phyloP scores from a whole-genome alignment of 2,797 vertebrate genomes.

The Oreochromis mossambicus region DNA sequence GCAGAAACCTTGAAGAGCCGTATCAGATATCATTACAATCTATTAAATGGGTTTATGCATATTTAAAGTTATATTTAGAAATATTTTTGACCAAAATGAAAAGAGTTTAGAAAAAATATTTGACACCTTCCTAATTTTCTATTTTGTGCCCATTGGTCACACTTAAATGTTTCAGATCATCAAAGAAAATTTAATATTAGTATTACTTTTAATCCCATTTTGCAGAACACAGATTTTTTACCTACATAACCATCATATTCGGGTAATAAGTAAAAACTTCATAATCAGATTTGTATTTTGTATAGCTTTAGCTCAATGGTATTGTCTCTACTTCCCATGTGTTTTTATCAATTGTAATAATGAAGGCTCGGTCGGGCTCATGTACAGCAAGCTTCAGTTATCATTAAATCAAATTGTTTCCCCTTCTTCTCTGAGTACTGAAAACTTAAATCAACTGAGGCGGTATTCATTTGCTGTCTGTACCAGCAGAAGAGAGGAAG shows the following conservation, averaged over 20 bases:
- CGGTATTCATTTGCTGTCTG: not conserved
- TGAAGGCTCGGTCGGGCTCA: not conserved
- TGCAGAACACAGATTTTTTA: not conserved
- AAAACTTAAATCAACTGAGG: not conserved
- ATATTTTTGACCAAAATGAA: not conserved
- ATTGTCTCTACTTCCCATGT: not conserved
- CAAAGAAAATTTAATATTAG: not conserved
- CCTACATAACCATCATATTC: not conserved
- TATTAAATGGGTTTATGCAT: not conserved
- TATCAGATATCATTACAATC: not conserved
- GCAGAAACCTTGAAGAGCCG: not conserved
- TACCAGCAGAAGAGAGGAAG: not conserved
- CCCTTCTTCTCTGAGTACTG: not conserved
- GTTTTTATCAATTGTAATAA: not conserved
- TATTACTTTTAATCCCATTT: not conserved
- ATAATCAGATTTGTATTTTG: not conserved
- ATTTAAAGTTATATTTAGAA: not conserved
- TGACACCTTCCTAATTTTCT: not conserved
- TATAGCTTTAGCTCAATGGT: not conserved
- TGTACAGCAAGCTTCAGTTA: not conserved
- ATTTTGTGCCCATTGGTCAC: not conserved
- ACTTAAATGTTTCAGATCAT: not conserved
- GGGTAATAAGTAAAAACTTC: not conserved
- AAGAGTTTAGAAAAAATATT: fast-evolving
- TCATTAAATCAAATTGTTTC: slow-evolving; percentile 11